Percentiles rank a stretch among this genome's conserved stretches.
These are phyloP conservation scores for Brachionus rotundiformis DNA, from an alignment of 1,140 invertebrate genomes.

Conservation along the genomic window DNA sequence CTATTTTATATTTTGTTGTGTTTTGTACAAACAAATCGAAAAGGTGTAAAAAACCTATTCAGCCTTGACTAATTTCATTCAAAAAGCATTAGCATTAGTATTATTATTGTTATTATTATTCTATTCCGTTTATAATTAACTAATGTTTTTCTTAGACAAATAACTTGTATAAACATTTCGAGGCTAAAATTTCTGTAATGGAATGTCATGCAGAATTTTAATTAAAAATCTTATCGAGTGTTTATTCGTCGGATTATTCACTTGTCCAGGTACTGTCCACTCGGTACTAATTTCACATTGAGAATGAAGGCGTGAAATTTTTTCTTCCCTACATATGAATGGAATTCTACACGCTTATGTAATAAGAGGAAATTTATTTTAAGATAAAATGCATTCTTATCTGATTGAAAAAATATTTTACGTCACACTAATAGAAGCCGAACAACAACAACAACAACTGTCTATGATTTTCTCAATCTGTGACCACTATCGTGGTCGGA, in stretches of 20 bases:
- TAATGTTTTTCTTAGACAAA: constrained; percentile 30
- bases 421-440: too few relatives aligned
- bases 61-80: constrained; percentile 37
- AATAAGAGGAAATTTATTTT: background rate
- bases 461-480: background rate
- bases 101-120: background rate
- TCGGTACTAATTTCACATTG: background rate
- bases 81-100: background rate
- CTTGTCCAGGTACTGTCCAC: background rate
- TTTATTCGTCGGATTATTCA: background rate
- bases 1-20: too few relatives aligned
- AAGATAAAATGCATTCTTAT: too few relatives aligned
- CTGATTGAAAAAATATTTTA: background rate
- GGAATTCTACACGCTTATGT: background rate
- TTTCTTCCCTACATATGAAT: background rate
- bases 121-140: constrained; percentile 44
- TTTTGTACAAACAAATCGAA: constrained; percentile 19
- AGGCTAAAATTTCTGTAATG: background rate
- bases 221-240: constrained; percentile 2
- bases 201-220: background rate
- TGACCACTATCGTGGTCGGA: background rate
- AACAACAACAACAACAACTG: too few relatives aligned
- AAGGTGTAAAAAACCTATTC: constrained; percentile 45
- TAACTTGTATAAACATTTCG: constrained; percentile 20
- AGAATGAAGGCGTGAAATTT: background rate